Evolutionary conservation across 2,113 vertebrate genomes (phyloP), one percentile per base, ranked within the genome.

Genomic region (Climacteris rufus): DNA sequence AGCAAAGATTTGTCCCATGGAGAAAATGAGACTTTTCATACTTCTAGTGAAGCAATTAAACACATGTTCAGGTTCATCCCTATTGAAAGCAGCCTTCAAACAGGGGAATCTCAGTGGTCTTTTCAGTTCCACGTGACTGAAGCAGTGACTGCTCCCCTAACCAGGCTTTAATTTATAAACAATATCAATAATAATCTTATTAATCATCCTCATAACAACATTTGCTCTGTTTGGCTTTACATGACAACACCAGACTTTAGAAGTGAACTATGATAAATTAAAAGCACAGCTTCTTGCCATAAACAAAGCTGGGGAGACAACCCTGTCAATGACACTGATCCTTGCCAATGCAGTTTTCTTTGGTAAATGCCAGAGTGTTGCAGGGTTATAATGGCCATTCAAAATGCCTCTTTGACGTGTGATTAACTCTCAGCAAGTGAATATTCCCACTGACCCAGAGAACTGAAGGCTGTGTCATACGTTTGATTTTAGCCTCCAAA

Each of bases 151-250:
- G 72, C 37, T 81, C 18, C 76, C 69, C 57, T 65, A 56, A 93
- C 56, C 15, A 74, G 65, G 65, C 44, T 92, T 87, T 66, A 44
- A 88, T 89, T 84, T 81, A 66, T 37, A 81, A 94, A 92, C 59
- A 86, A 15, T 35, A 80, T 52, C 54, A 83, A 64, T 89, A 86
- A 90, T 71, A 47, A 83, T 35, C 80, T 81, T 93, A 19, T 90
- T 93, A 2, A 64, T 66, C 27, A 66, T 68, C 37, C 2, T 86
- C 71, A 65, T 68, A 35, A 72, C 79, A 94, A 80, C 83, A 90
- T 44, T 93, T 94, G 76, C 59, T 95, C 86, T 53, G 22, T 63
- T 93, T 68, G 56, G 22, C 40, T 96, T 92, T 84, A 68, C 49
- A 13, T 45, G 52, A 53, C 40, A 81, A 17, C 47, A 33, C 2